Conservation (phyloP, 2,888 invertebrate species). For the Drosophila mimetica region DNA sequence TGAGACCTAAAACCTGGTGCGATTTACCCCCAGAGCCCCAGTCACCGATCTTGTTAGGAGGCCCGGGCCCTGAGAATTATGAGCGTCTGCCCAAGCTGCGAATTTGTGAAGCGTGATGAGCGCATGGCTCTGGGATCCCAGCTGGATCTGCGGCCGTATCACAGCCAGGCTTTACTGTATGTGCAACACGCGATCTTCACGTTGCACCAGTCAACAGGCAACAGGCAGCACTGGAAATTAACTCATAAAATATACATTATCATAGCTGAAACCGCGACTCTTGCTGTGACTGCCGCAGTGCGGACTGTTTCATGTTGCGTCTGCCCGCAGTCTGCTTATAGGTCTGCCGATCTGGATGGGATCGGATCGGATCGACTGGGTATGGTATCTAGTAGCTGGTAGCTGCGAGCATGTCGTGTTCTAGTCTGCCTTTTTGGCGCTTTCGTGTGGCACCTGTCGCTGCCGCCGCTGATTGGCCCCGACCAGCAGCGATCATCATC, state of each 20-base stretch:
- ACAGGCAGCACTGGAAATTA: constrained; percentile 61
- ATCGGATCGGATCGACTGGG: constrained; percentile 7
- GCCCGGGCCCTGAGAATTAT: constrained; percentile 62
- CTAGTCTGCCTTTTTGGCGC: constrained; percentile 76
- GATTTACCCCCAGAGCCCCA: background rate
- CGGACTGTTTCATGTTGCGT: constrained; percentile 45
- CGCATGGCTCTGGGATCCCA: constrained; percentile 49
- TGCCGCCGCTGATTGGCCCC: constrained; percentile 65
- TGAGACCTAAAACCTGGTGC: constrained; percentile 18
- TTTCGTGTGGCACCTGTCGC: constrained; percentile 78
- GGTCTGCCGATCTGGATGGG: constrained; percentile 4
- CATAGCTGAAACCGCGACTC: constrained; percentile 63
- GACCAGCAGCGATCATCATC: constrained; percentile 48
- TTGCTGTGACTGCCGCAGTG: constrained; percentile 32
- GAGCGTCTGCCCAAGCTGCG: constrained; percentile 73
- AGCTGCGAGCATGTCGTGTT: constrained; percentile 50
- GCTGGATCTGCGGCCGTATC: background rate
- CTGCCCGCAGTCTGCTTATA: constrained; percentile 17
- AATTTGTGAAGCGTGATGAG: constrained; percentile 79
- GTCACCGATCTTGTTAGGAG: constrained; percentile 12
- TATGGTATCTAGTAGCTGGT: constrained; percentile 10
- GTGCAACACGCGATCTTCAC: constrained; percentile 73
- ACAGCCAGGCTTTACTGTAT: constrained; percentile 55
- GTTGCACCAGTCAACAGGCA: constrained; percentile 11
- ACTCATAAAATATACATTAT: constrained; percentile 80